These are phyloP conservation scores for Zeus faber DNA, from an alignment of 2,113 vertebrate species.

Conservation along the genomic window DNA sequence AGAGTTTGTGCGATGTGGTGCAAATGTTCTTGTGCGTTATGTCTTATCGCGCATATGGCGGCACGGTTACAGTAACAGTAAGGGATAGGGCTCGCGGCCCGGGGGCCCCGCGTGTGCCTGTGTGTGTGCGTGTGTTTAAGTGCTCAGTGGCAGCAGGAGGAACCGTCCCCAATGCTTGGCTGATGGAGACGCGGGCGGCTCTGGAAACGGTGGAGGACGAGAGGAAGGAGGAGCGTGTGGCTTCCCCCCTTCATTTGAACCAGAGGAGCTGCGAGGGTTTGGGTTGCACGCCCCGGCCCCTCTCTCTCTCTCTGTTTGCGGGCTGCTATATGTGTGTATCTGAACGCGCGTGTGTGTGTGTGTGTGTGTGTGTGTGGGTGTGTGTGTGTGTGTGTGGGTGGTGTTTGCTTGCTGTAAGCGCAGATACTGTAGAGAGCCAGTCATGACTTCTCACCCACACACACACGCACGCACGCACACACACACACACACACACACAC, in stretches of 20 bases:
- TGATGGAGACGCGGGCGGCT: no score
- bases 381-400: not conserved
- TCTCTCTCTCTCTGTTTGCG: no score
- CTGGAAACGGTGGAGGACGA: no score
- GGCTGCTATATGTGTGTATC: constrained; percentile 3
- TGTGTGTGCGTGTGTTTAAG: constrained; percentile 9
- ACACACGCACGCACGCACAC: not conserved
- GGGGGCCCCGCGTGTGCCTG: constrained; percentile 35
- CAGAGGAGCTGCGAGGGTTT: no score
- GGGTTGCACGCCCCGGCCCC: no score
- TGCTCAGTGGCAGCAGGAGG: constrained; percentile 7
- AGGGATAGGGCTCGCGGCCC: constrained; percentile 13
- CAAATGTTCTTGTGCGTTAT: constrained; percentile 18
- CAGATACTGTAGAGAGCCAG: no score
- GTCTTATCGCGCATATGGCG: constrained; percentile 28
- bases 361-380: not conserved
- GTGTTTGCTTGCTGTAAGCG: no score
- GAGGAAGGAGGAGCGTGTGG: no score
- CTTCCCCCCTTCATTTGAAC: no score
- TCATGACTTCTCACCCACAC: not conserved
- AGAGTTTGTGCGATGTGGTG: constrained; percentile 19
- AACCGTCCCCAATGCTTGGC: no score
- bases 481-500: not conserved
- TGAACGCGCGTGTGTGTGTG: not conserved
- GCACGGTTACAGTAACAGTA: constrained; percentile 24